phyloP scores from a whole-genome alignment of 2,888 invertebrate genomes.

The Deladenus siricidicola region DNA sequence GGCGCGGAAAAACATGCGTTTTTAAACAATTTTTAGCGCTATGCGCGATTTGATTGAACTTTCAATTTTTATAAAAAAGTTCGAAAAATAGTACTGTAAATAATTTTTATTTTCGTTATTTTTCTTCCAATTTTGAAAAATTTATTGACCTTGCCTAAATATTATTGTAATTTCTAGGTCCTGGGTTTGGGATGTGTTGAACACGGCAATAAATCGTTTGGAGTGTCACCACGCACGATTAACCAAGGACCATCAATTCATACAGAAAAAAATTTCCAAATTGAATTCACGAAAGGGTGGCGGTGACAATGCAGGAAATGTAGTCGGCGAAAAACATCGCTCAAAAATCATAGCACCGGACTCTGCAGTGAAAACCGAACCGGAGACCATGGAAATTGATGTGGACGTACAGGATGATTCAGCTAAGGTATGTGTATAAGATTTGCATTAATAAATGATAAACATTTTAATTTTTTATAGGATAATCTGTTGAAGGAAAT shows the following conservation, averaged over 20 bases:
- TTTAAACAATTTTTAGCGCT: too few relatives aligned
- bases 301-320: not conserved
- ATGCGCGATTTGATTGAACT: too few relatives aligned
- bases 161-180: conserved; percentile 66
- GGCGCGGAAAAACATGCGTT: too few relatives aligned
- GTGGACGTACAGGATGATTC: not conserved
- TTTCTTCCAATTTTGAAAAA: too few relatives aligned
- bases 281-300: not conserved
- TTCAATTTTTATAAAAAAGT: not conserved
- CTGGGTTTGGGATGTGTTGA: conserved; percentile 92
- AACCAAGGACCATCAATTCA: not conserved
- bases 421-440: not conserved
- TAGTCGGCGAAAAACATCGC: not conserved
- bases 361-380: too few relatives aligned
- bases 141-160: too few relatives aligned
- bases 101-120: too few relatives aligned
- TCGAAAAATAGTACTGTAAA: not conserved
- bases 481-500: not conserved
- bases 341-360: conserved; percentile 1
- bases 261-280: not conserved
- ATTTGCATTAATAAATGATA: not conserved
- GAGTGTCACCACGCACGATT: conserved; percentile 13
- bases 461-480: not conserved
- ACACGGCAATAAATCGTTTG: conserved; percentile 87
- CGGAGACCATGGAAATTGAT: conserved; percentile 1